These are phyloP conservation scores for Aspidiotus destructor DNA, from an alignment of 2,888 invertebrate genomes.

Conservation along the genomic window DNA sequence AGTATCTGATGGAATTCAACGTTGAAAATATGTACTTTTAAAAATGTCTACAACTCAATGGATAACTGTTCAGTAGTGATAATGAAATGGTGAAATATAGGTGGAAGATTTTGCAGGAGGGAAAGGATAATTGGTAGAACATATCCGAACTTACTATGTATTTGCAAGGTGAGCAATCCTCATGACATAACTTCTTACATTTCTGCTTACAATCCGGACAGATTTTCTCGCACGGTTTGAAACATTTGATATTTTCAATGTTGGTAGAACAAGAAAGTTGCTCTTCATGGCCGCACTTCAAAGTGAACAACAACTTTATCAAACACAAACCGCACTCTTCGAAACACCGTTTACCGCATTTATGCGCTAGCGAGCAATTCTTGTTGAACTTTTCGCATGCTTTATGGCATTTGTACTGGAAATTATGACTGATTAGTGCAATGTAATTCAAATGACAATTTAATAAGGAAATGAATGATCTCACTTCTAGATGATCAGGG, in stretches of 20 bases:
- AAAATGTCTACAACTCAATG: no score
- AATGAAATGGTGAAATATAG: no score
- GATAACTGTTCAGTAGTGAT: no score
- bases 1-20: no score
- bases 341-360: conserved; percentile 46
- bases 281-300: conserved; percentile 46
- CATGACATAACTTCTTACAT: conserved; percentile 47
- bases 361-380: conserved; percentile 47
- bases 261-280: conserved; percentile 42
- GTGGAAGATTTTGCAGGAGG: no score
- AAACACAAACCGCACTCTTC: conserved; percentile 47
- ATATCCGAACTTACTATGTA: conserved; percentile 7
- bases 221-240: neutral
- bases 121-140: neutral
- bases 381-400: conserved; percentile 44
- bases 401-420: conserved; percentile 45
- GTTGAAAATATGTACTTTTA: no score
- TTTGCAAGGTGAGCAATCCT: conserved; percentile 40
- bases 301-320: conserved; percentile 44
- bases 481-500: conserved; percentile 51
- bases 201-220: conserved; percentile 37
- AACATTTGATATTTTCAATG: neutral
- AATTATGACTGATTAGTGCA: neutral
- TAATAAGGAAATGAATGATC: conserved; percentile 2
- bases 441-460: neutral